These are phyloP conservation scores for Thereva nobilitata DNA, from an alignment of 2,888 invertebrate species.

Conservation along the genomic window DNA sequence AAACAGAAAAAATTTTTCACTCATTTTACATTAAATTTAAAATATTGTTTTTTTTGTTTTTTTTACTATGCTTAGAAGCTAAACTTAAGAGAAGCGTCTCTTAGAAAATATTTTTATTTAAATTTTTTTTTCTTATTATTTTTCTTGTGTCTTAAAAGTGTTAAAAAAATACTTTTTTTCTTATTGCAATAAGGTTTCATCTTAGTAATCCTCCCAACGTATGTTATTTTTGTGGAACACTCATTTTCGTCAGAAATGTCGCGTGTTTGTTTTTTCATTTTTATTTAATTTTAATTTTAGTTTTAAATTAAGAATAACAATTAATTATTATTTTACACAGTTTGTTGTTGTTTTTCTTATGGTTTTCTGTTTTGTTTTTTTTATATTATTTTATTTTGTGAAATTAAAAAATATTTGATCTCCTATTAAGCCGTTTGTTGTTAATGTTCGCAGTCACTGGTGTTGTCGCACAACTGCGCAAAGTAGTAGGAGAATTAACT, in stretches of 20 bases:
- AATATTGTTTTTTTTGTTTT: not conserved
- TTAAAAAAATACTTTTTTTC: conserved; percentile 37
- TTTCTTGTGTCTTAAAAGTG: conserved; percentile 24
- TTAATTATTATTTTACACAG: not conserved
- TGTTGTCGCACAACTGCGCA: too few species aligned
- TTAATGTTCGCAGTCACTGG: conserved; percentile 3
- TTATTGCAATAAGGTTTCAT: conserved; percentile 31
- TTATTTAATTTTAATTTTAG: too few species aligned
- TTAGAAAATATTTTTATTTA: conserved; percentile 5
- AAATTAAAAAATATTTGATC: conserved; percentile 39
- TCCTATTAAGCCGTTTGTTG: conserved; percentile 32
- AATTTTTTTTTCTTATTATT: conserved; percentile 21
- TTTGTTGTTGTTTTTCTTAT: conserved; percentile 1
- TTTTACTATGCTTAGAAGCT: conserved; percentile 5
- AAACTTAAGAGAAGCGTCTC: conserved; percentile 31
- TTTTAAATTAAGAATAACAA: too few species aligned
- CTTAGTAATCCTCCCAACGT: too few species aligned
- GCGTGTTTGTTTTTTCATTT: too few species aligned
- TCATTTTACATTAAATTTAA: conserved; percentile 14
- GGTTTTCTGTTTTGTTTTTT: not conserved
- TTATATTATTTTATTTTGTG: not conserved
- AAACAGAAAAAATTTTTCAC: conserved; percentile 20
- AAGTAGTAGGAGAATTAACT: too few species aligned
- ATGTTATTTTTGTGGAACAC: too few species aligned
- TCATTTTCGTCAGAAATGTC: too few species aligned